These are phyloP conservation scores for Morphnarchus princeps DNA, from an alignment of 2,113 vertebrate species.

Conservation along the genomic window DNA sequence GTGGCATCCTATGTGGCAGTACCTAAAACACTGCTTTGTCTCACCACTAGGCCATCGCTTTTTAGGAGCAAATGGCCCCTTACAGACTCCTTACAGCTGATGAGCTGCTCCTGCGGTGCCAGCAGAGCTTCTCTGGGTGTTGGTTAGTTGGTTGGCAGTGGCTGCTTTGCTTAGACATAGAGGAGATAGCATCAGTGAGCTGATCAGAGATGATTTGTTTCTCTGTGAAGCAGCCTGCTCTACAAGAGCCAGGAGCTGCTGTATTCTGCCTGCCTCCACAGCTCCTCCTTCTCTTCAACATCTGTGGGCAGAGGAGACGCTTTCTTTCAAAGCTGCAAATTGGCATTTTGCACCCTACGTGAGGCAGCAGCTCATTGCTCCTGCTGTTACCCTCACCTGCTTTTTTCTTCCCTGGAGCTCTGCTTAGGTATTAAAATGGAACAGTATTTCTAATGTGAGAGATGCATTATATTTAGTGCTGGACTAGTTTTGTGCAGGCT, in stretches of 20 bases:
- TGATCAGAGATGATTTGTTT: neutral
- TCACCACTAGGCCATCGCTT: neutral
- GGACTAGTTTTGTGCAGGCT: neutral
- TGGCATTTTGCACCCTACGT: neutral
- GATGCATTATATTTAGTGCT: neutral
- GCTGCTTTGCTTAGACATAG: neutral
- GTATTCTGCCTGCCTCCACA: neutral
- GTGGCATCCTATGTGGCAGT: neutral
- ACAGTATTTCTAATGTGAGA: neutral
- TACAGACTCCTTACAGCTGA: neutral
- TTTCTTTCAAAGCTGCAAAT: neutral
- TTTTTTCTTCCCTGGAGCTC: neutral
- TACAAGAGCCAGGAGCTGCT: neutral
- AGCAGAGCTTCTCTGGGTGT: neutral
- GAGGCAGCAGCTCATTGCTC: neutral
- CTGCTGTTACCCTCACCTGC: neutral
- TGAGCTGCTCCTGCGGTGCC: neutral
- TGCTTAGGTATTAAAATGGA: neutral
- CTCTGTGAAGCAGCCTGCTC: neutral
- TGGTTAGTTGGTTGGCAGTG: neutral
- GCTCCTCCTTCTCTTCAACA: neutral
- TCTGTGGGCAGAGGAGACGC: neutral
- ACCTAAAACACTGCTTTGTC: neutral
- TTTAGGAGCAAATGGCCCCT: neutral
- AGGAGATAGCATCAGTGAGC: neutral